Base-by-base conservation (phyloP, 1,140 invertebrate genomes). In the Myzus persicae region DNA sequence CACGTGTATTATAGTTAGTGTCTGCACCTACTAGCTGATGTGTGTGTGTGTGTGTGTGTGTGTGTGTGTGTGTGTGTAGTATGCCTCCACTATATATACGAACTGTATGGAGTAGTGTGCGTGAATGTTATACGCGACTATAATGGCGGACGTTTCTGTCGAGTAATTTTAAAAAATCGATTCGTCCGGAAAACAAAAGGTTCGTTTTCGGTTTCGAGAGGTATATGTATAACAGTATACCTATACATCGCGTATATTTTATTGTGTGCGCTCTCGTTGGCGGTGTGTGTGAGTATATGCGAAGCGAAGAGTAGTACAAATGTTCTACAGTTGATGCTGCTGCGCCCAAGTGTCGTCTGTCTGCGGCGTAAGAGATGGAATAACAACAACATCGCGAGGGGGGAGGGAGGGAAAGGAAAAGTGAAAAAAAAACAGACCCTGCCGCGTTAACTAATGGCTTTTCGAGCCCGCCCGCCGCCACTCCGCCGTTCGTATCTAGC, bases 161-260 rank as follows among this genome's bases (percentile, higher is more conserved):
- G 84, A 42, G 11, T 44, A 85, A 85, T 85, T 89, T 89, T 51
- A 54, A 89, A 76, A 89, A 54, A 89, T 89, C 88, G 48, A 89
- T 89, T 51, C n/a, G 6, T 89, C 9, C 31, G 48, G 36, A 54
- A 54, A 89, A 89, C 88, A 89, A 89, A 54, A 89, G 46, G 88
- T 54, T 40, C 48, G n/a, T 89, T 54, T 89, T 89, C 11, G 87
- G 36, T 38, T 40, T 14, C 24, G 36, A 87, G 18, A 14, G 14
- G 46, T 38, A 31, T 36, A 31, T 48, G 8, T 20, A 22, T 0
- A 42, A n/a, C n/a, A n/a, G n/a, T n/a, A 42, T 85, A 42, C 82
- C 38, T 84, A 40, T 84, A 51, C 20, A 22, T 51, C 20, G 48
- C 22, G 26, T 85, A 22, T 85, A 22, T 85, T 85, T 31, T 48